Evolutionary conservation across 2,113 vertebrate species (phyloP).

Genomic region (Polyodon spathula): DNA sequence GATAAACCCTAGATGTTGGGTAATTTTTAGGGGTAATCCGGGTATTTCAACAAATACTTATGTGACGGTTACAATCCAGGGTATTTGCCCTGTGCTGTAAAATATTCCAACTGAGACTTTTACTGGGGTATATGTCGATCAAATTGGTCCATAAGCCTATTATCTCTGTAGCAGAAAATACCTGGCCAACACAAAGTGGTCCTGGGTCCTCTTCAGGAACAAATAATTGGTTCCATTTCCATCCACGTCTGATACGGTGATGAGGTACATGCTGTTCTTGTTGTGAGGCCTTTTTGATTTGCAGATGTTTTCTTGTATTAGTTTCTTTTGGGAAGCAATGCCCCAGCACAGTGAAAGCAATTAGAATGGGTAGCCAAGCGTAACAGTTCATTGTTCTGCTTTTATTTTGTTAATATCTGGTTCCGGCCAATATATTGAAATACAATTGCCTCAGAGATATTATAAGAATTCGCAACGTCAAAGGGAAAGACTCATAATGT

Average conservation of each 20-base stretch:
- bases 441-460: slow-evolving; percentile 19
- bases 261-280: slow-evolving; percentile 10
- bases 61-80: too few relatives aligned
- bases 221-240: slow-evolving; percentile 75
- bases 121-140: neutral
- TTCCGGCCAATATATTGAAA: slow-evolving; percentile 25
- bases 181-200: slow-evolving; percentile 68
- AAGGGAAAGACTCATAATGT: slow-evolving; percentile 20
- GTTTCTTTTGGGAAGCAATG: slow-evolving; percentile 33
- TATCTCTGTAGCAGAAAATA: slow-evolving; percentile 35
- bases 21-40: too few relatives aligned
- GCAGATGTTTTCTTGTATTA: slow-evolving; percentile 19
- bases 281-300: slow-evolving; percentile 24
- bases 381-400: slow-evolving; percentile 45
- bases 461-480: slow-evolving; percentile 32
- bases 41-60: too few relatives aligned
- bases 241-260: slow-evolving; percentile 62
- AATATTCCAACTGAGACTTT: too few relatives aligned
- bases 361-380: slow-evolving; percentile 32
- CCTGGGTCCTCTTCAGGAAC: slow-evolving; percentile 64
- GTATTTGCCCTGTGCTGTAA: too few relatives aligned
- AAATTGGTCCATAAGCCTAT: neutral
- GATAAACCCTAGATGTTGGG: too few relatives aligned
- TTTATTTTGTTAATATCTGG: slow-evolving; percentile 19
- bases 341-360: slow-evolving; percentile 45